These are phyloP conservation scores for Oncorhynchus tshawytscha DNA, from an alignment of 2,113 vertebrate genomes.

Conservation along the genomic window DNA sequence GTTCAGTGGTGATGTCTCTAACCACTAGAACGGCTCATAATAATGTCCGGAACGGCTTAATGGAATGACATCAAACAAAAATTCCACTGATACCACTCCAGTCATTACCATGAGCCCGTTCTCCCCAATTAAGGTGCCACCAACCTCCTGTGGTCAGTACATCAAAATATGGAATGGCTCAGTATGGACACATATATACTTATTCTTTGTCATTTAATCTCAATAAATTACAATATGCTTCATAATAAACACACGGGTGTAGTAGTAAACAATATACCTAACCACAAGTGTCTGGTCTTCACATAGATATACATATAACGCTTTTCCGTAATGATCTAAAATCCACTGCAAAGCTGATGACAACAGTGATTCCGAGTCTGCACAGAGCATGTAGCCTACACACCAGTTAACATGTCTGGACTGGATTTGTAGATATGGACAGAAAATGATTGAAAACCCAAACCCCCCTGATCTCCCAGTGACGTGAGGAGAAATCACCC, in stretches of 20 bases:
- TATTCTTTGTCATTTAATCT: slow-evolving; percentile 41
- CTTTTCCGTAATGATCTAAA: slow-evolving; percentile 39
- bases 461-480: background rate
- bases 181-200: slow-evolving; percentile 39
- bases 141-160: slow-evolving; percentile 23
- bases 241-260: slow-evolving; percentile 63
- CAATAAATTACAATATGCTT: slow-evolving; percentile 69
- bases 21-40: slow-evolving; percentile 23
- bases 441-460: slow-evolving; percentile 17
- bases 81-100: too few species aligned
- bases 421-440: background rate
- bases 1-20: slow-evolving; percentile 20
- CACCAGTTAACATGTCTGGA: slow-evolving; percentile 10
- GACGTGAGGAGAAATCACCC: background rate
- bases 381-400: slow-evolving; percentile 20
- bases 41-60: too few species aligned
- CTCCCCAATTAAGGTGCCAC: too few species aligned
- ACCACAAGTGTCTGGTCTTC: slow-evolving; percentile 80
- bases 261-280: slow-evolving; percentile 71
- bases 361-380: slow-evolving; percentile 22
- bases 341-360: slow-evolving; percentile 38
- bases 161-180: slow-evolving; percentile 52
- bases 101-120: too few species aligned
- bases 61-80: too few species aligned
- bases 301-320: slow-evolving; percentile 62